Base-by-base conservation (phyloP, 2,113 vertebrate species). In the Talpa occidentalis region DNA sequence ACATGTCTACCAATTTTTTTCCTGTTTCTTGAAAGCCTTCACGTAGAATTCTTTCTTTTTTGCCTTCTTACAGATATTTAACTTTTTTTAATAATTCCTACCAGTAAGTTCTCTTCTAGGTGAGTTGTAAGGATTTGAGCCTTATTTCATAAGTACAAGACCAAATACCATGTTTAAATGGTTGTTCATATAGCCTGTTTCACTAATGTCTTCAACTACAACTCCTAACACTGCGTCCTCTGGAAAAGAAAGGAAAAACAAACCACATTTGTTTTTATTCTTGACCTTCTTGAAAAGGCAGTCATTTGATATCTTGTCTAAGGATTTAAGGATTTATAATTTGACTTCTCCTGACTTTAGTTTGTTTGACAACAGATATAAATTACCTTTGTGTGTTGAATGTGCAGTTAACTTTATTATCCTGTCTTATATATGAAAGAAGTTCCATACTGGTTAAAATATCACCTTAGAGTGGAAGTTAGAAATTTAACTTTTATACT, bases 221-320 rank as follows among this genome's bases (percentile, higher is more conserved):
- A 67, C 17, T 90, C 54, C 19, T 93, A 5, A 66, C 62, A 89
- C 44, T 72, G 37, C 30, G 88, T 88, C 32, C 22, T 84, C 37
- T 86, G 12, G 26, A 93, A 87, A 93, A 91, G 66, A 95, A 96
- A 89, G 21, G 82, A 47, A 47, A 85, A 62, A 78, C 73, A 95
- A 93, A 73, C 19, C 94, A 28, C 11, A 24, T 81, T 91, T 78
- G 32, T 81, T 87, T 84, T 40, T 42, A 54, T 92, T 94, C 67
- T 89, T 95, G 44, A 93, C 70, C 21, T 86, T 87, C 37, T 88
- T 59, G 9, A 90, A 90, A 88, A 67, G 59, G 40, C 35, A 93
- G 0, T 88, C 35, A 78, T 88, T 95, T 92, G 56, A 32, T 72
- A 95, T 90, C 14, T 92, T 22, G 60, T 89, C 26, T 88, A 76